Percentiles rank a stretch among this genome's conserved stretches.
Conservation (phyloP, 2,888 invertebrate species). For the Epistrophe grossulariae region DNA sequence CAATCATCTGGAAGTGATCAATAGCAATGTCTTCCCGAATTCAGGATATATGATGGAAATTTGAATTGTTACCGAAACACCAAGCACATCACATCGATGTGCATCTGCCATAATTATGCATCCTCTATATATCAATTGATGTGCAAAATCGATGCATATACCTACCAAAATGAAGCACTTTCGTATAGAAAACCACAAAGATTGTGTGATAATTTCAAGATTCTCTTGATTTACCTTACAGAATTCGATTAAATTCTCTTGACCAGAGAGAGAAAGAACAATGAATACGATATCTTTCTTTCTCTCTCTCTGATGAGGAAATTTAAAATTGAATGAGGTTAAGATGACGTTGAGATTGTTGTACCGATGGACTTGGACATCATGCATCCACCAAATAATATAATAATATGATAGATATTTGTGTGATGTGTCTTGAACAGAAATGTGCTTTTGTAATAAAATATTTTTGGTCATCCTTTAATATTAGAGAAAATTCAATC, state of each 20-base stretch:
- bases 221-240: not conserved
- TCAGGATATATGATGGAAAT: constrained; percentile 13
- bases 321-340: too few relatives aligned
- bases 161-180: not conserved
- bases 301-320: not conserved
- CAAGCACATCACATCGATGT: not conserved
- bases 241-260: not conserved
- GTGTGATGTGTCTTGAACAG: not conserved
- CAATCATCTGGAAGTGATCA: constrained; percentile 46
- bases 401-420: not conserved
- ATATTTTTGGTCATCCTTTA: not conserved
- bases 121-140: not conserved
- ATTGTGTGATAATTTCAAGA: constrained; percentile 16
- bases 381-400: not conserved
- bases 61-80: not conserved
- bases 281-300: not conserved
- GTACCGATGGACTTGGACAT: not conserved
- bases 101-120: not conserved
- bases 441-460: not conserved
- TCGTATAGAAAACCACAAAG: not conserved
- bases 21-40: constrained; percentile 13
- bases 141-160: not conserved
- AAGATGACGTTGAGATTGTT: not conserved
- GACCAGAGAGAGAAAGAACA: not conserved
- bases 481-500: not conserved